Evolutionary conservation across 2,113 vertebrate genomes (phyloP), one percentile per base, ranked within the genome.

Genomic region (Daubentonia madagascariensis): DNA sequence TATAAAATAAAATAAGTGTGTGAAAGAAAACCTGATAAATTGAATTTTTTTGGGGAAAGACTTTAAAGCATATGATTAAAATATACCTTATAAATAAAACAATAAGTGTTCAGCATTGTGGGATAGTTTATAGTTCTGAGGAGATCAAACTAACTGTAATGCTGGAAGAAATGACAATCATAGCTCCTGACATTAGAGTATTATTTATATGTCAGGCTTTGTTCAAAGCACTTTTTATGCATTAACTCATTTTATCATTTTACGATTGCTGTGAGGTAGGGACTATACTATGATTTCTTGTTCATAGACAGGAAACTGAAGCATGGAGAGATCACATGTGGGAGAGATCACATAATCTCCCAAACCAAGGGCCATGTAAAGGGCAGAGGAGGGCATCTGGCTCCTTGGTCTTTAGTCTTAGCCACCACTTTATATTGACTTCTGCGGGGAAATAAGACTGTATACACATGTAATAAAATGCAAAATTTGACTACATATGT

Each of bases 1-100:
- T 96, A 59, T 85, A 89, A 89, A 94, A 48, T 78, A 85, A 96
- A 94, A 92, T 57, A 83, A 63, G 13, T 23, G 80, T 79, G 20
- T 85, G 76, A 32, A 45, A 37, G 68, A 96, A 95, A 92, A 78
- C 11, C 73, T 68, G 57, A 32, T 85, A 54, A 76, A 32, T 78
- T 97, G 84, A 70, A 6, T 28, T 0, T 61, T 93, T 79, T 83
- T 73, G 16, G 12, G 25, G 37, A 48, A 90, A 84, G 85, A 79
- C 20, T 59, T 80, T 85, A 91, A 97, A 95, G 63, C n/a, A 80
- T 81, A 35, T 79, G 61, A 91, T 67, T 97, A 80, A 97, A 94
- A 80, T 76, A n/a, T 75, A 65, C 84, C 35, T 85, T 85, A 78
- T 4, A 30, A 54, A 48, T 87, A 48, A 78, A 72, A 80, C 59